Evolutionary conservation across 92 coral and sea anemone genomes (phyloP).

Genomic region (Epizoanthus stellaris): DNA sequence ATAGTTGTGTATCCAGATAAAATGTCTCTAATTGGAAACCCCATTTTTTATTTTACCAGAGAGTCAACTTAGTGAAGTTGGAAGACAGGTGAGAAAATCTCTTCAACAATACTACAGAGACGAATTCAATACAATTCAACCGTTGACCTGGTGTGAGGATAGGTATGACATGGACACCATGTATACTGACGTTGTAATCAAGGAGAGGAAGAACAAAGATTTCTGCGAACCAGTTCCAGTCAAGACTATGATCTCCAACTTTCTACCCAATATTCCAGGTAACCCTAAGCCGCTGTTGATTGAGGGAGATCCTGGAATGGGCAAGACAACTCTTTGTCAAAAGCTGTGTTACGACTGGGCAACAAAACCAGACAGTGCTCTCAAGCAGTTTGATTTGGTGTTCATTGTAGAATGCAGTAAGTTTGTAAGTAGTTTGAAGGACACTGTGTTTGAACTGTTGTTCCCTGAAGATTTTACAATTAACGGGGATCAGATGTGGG

Average conservation of each 20-base stretch:
- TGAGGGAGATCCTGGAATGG: no score
- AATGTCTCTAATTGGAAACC: no score
- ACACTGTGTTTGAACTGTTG: background rate
- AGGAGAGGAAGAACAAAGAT: background rate
- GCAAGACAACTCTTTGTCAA: no score
- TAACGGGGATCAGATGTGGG: background rate
- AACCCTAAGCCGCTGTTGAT: background rate
- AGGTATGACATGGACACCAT: no score
- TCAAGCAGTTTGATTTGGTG: background rate
- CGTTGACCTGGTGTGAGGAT: slow-evolving; percentile 1
- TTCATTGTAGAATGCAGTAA: background rate
- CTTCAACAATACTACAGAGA: background rate
- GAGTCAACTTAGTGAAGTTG: background rate
- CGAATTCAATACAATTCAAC: background rate
- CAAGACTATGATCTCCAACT: background rate
- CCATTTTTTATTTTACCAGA: background rate
- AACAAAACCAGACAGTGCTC: no score
- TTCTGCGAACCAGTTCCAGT: background rate
- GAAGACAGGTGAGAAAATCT: background rate
- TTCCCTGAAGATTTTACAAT: background rate
- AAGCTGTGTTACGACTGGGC: no score
- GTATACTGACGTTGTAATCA: background rate
- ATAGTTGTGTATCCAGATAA: no score
- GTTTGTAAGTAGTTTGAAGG: background rate
- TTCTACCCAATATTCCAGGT: background rate